Percentiles rank a stretch among this genome's conserved stretches.
Evolutionary conservation across 1,140 invertebrate species (phyloP).

Genomic region (Eubasilissa regina): DNA sequence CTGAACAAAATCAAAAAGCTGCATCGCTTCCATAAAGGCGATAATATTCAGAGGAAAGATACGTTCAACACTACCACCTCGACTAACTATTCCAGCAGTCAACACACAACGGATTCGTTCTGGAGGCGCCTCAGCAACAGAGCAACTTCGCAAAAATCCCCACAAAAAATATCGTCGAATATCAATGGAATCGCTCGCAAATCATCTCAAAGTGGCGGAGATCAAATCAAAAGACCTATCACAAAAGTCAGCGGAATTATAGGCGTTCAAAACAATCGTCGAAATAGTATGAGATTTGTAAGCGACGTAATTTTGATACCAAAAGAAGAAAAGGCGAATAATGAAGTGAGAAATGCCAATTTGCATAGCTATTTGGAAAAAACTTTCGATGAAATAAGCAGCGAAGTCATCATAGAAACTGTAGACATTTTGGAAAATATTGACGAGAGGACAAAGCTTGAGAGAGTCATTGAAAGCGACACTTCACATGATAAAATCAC

Average conservation of each 20-base stretch:
- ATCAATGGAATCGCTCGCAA: constrained; percentile 66
- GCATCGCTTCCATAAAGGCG: constrained; percentile 65
- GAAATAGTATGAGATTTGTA: constrained; percentile 72
- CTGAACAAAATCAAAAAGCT: constrained; percentile 69
- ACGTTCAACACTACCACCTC: constrained; percentile 72
- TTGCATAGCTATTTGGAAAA: constrained; percentile 53
- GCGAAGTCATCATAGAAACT: constrained; percentile 19
- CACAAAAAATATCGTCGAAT: constrained; percentile 66
- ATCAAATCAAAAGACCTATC: constrained; percentile 63
- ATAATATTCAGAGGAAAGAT: constrained; percentile 70
- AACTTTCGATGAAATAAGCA: constrained; percentile 39
- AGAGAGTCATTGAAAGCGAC: constrained; percentile 12
- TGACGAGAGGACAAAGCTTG: constrained; percentile 22
- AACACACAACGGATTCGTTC: constrained; percentile 70
- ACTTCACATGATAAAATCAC: constrained; percentile 5
- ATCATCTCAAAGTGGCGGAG: constrained; percentile 63
- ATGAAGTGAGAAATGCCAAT: constrained; percentile 37
- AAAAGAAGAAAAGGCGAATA: constrained; percentile 62
- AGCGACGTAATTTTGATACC: constrained; percentile 64
- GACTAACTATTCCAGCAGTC: constrained; percentile 70
- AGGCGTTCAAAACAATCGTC: constrained; percentile 69
- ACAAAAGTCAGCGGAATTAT: constrained; percentile 70
- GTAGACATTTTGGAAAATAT: constrained; percentile 8
- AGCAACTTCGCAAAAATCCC: constrained; percentile 62
- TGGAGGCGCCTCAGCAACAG: constrained; percentile 71